Conservation (phyloP, 2,888 invertebrate genomes). For the Zeuzera pyrina region DNA sequence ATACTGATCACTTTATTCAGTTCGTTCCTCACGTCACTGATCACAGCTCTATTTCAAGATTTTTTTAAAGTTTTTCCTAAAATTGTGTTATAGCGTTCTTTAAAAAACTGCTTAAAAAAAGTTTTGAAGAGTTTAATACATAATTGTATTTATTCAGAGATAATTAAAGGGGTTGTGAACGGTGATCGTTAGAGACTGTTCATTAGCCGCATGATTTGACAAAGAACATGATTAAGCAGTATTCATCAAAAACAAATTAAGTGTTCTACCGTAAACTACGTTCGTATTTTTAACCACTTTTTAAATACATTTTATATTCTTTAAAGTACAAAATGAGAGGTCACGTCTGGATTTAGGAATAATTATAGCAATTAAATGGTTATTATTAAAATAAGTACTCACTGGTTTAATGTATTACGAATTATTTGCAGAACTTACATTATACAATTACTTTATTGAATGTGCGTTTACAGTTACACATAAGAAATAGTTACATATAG, state of each 20-base stretch:
- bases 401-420: too few relatives aligned
- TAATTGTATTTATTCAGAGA: too few relatives aligned
- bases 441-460: too few relatives aligned
- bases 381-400: too few relatives aligned
- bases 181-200: slow-evolving; percentile 16
- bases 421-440: too few relatives aligned
- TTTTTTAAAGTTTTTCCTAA: neutral
- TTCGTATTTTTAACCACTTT: neutral
- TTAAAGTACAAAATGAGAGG: too few relatives aligned
- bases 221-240: slow-evolving; percentile 46
- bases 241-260: slow-evolving; percentile 63
- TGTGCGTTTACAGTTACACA: too few relatives aligned
- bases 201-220: slow-evolving; percentile 65
- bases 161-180: too few relatives aligned
- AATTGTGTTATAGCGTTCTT: neutral
- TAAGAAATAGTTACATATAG: too few relatives aligned
- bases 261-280: too few relatives aligned
- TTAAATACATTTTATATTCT: neutral
- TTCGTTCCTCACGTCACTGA: slow-evolving; percentile 10
- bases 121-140: neutral
- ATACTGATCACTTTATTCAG: slow-evolving; percentile 36
- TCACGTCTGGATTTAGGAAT: too few relatives aligned
- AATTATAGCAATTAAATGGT: too few relatives aligned
- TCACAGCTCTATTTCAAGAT: neutral
- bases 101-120: neutral